Evolutionary conservation across 2,797 vertebrate genomes (phyloP), one percentile per base, ranked within the genome.

Genomic region (Ptychadena robeensis): DNA sequence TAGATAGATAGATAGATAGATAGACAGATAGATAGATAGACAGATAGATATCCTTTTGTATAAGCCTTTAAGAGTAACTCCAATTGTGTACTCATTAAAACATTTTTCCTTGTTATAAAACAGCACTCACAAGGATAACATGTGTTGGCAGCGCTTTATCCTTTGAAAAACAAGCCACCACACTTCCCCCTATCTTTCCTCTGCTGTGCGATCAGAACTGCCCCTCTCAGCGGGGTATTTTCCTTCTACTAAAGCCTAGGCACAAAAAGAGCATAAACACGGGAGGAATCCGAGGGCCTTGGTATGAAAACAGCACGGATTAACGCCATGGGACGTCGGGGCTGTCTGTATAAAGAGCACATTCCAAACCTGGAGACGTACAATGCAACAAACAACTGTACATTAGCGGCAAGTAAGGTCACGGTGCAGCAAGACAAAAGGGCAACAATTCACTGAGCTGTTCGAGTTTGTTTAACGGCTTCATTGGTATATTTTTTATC

Each of bases 301-400:
- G 71, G 48, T 34, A 76, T 40, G 61, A 63, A 75, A 38, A 75
- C 37, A 37, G 35, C 61, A n/a, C 57, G n/a, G 59, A 32, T 66
- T 40, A 67, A 22, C 74, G 0, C 37, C 18, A 30, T 31, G 63
- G 74, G 74, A 77, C 34, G 27, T 44, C 30, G 22, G 34, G 35
- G 64, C 59, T 77, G 74, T 34, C 59, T 77, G 74, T 48, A 44
- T 66, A 67, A 44, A 77, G 35, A 66, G 40, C 74, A 77, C 37
- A 77, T 77, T 77, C 74, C 37, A 31, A 53, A 31, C 74, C 30
- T 53, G 63, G 27, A 48, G n/a, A 48, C 63, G 14, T 48, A 67
- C 38, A 67, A 77, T 77, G 74, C 18, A 44, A 48, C 40, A 25
- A 48, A 48, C 44, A 48, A 48, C 44, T 48, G 4, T 48, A 48